Evolutionary conservation across 2,797 vertebrate genomes (phyloP).

Genomic region (Artibeus jamaicensis): DNA sequence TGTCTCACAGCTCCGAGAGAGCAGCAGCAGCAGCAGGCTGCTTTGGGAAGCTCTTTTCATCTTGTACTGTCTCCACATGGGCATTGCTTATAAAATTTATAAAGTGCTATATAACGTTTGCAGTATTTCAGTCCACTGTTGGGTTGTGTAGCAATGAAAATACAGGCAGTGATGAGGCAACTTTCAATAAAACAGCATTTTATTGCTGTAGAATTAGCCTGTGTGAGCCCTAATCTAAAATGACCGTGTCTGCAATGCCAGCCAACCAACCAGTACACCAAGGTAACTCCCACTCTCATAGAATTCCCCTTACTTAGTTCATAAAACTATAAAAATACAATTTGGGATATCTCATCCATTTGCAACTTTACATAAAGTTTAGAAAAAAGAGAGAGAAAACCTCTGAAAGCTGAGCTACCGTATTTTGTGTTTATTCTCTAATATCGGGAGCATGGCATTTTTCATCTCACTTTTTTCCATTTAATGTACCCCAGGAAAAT

Average conservation of each 20-base stretch:
- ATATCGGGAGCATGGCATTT: neutral
- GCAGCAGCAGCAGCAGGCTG: too few relatives aligned
- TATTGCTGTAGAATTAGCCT: neutral
- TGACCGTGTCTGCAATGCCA: neutral
- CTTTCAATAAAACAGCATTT: neutral
- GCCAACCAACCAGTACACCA: neutral
- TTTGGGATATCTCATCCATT: neutral
- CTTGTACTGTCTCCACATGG: neutral
- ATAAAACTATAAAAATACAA: neutral
- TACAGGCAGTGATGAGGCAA: neutral
- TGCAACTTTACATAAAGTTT: neutral
- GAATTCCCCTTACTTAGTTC: neutral
- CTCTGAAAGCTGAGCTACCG: neutral
- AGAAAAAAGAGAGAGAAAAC: neutral
- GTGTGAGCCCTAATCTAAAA: neutral
- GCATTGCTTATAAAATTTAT: neutral
- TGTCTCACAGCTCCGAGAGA: neutral
- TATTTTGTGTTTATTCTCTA: neutral
- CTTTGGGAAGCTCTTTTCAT: neutral
- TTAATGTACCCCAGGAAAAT: neutral
- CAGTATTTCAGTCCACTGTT: neutral
- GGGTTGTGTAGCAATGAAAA: conserved; percentile 25
- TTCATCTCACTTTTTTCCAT: neutral
- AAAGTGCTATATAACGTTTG: neutral
- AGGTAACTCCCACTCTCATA: too few relatives aligned